Evolutionary conservation across 2,888 invertebrate genomes (phyloP).

Genomic region (Ernsta delagoae): DNA sequence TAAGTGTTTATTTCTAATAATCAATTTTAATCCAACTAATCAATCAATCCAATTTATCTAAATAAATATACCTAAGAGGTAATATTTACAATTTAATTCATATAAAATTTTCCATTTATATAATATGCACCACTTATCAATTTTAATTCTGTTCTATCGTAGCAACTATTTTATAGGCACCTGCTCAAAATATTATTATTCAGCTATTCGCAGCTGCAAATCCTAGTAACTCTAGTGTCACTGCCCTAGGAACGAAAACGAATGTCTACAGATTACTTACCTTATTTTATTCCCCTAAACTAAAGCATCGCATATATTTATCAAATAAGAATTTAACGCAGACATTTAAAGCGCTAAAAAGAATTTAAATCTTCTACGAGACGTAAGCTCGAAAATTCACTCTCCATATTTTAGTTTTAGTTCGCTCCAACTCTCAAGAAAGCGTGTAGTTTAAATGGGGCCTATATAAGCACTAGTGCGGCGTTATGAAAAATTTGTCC

Average conservation of each 20-base stretch:
- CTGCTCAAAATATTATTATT: too few species aligned
- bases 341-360: conserved; percentile 7
- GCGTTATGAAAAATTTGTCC: conserved; percentile 20
- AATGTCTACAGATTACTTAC: neutral
- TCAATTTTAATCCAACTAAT: too few species aligned
- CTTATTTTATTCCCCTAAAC: neutral
- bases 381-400: conserved; percentile 8
- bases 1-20: too few species aligned
- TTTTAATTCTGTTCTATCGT: too few species aligned
- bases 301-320: neutral
- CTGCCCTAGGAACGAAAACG: neutral
- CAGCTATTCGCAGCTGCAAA: too few species aligned
- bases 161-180: too few species aligned
- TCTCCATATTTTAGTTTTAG: conserved; percentile 22
- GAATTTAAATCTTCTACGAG: conserved; percentile 10
- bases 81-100: too few species aligned
- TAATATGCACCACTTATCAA: too few species aligned
- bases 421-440: conserved; percentile 18
- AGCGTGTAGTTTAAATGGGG: conserved; percentile 17
- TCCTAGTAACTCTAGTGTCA: neutral
- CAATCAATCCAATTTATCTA: too few species aligned
- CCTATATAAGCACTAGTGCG: conserved; percentile 11
- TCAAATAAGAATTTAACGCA: neutral
- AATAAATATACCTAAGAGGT: too few species aligned
- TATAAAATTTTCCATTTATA: too few species aligned